These are phyloP conservation scores for Sebastes diploproa DNA, from an alignment of 2,797 vertebrate genomes.

Conservation along the genomic window DNA sequence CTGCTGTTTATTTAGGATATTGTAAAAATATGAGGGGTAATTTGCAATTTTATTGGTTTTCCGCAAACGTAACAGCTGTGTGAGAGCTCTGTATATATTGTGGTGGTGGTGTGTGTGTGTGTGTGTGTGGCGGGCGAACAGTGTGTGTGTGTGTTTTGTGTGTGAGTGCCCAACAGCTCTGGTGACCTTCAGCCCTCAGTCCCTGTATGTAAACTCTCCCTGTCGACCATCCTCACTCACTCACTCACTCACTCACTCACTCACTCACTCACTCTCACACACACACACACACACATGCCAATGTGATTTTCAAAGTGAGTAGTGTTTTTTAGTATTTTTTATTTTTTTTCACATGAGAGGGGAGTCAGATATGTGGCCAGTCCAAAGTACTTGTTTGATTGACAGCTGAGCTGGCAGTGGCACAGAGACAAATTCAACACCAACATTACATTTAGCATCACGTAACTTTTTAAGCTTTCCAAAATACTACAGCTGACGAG, in stretches of 20 bases:
- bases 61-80: constrained; percentile 39
- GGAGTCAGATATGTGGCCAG: neutral
- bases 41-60: constrained; percentile 99
- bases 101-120: constrained; percentile 9
- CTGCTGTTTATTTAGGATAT: constrained; percentile 98
- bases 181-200: constrained; percentile 53
- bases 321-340: too few relatives aligned
- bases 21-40: constrained; percentile 94
- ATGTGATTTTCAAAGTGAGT: too few relatives aligned
- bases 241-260: neutral
- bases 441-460: too few relatives aligned
- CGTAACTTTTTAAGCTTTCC: neutral
- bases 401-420: neutral
- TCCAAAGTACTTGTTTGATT: neutral
- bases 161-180: constrained; percentile 16
- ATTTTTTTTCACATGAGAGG: too few relatives aligned
- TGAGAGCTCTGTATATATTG: constrained; percentile 16
- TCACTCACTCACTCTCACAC: neutral
- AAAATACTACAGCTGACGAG: neutral
- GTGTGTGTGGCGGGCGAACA: neutral
- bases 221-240: neutral
- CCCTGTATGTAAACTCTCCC: constrained; percentile 28
- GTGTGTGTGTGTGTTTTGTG: constrained; percentile 16
- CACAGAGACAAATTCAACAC: too few relatives aligned
- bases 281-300: too few relatives aligned